Percentiles rank a stretch among this genome's conserved stretches.
Conservation (phyloP, 2,888 invertebrate species). For the Nemapogon koenigi region DNA sequence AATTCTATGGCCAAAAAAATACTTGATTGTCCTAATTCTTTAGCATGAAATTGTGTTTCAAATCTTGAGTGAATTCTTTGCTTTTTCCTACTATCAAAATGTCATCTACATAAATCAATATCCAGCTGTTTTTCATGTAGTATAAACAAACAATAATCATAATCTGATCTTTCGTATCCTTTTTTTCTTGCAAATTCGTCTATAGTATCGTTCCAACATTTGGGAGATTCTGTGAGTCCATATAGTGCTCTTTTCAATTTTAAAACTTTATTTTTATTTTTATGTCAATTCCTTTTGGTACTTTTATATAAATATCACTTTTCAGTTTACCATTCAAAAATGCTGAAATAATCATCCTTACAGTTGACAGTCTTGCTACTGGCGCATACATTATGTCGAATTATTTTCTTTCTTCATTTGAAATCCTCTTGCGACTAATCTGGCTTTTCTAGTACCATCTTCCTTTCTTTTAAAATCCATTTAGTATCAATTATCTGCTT, state of each 20-base stretch:
- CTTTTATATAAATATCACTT: not conserved
- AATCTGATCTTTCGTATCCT: not conserved
- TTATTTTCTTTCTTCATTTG: not conserved
- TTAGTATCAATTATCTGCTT: not conserved
- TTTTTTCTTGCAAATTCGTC: not conserved
- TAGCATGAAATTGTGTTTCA: not conserved
- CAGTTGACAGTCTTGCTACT: not conserved
- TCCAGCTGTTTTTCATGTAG: constrained; percentile 1
- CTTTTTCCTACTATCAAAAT: constrained; percentile 3
- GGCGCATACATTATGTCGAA: not conserved
- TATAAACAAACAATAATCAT: not conserved
- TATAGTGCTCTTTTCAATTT: not conserved
- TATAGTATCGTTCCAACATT: not conserved
- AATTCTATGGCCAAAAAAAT: constrained; percentile 10
- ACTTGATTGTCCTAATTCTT: constrained; percentile 4
- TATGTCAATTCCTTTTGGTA: constrained; percentile 1
- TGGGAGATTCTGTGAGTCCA: not conserved
- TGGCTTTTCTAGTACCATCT: not conserved
- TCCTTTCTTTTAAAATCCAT: constrained; percentile 1
- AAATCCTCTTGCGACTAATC: not conserved
- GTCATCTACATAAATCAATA: constrained; percentile 10
- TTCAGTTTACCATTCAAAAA: not conserved
- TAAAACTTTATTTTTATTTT: not conserved
- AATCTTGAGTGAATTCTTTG: not conserved
- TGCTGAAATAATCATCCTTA: not conserved